Percentiles rank a stretch among this genome's conserved stretches.
phyloP scores from a whole-genome alignment of 2,113 vertebrate genomes.

The Vulpes ferrilata region DNA sequence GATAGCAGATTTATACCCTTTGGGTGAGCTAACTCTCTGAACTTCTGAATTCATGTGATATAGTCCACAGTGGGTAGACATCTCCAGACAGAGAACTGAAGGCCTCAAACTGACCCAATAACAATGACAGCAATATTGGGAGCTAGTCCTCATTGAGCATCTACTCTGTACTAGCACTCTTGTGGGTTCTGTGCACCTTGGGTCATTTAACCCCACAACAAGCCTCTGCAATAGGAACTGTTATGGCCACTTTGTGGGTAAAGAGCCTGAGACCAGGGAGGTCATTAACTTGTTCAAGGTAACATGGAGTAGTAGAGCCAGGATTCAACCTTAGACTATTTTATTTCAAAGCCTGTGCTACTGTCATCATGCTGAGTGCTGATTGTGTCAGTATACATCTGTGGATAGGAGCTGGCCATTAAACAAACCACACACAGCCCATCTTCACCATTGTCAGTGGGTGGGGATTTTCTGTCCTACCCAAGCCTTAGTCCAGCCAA shows the following conservation, averaged over 20 bases:
- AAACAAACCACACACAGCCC: neutral
- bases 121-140: neutral
- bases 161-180: neutral
- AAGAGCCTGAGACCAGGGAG: slow-evolving; percentile 7
- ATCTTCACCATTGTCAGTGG: neutral
- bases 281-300: slow-evolving; percentile 27
- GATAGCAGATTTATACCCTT: slow-evolving; percentile 8
- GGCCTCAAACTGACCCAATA: neutral
- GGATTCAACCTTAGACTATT: neutral
- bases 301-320: neutral
- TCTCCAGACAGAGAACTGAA: neutral
- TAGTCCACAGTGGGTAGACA: neutral
- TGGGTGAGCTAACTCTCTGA: neutral
- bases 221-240: neutral
- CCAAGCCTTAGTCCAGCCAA: neutral
- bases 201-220: neutral
- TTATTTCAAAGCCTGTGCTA: neutral
- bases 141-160: neutral
- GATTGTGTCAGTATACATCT: neutral
- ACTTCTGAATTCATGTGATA: neutral
- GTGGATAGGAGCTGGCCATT: neutral
- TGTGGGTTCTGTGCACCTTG: neutral
- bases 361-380: neutral
- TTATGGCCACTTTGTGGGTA: neutral
- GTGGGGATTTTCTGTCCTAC: neutral